These are phyloP conservation scores for Scomber scombrus DNA, from an alignment of 2,113 vertebrate genomes.

Conservation along the genomic window DNA sequence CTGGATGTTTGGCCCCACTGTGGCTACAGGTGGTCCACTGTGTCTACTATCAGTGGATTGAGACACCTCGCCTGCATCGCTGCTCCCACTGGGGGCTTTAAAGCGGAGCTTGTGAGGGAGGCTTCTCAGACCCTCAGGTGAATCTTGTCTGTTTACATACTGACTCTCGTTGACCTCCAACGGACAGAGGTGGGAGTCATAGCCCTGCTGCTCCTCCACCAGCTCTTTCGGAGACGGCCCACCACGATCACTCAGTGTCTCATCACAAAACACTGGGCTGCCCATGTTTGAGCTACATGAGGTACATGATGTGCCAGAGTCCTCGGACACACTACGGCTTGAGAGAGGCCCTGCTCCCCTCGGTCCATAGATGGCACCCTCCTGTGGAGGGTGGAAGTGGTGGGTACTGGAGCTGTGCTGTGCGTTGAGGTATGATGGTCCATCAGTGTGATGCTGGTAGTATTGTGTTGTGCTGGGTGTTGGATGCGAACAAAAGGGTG, in stretches of 20 bases:
- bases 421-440: constrained; percentile 15
- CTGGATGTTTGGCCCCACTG: constrained; percentile 63
- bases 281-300: constrained; percentile 79
- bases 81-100: constrained; percentile 71
- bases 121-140: constrained; percentile 75
- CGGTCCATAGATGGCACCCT: neutral
- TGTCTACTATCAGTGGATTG: constrained; percentile 44
- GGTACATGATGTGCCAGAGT: constrained; percentile 80
- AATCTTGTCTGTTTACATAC: constrained; percentile 47
- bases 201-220: constrained; percentile 63
- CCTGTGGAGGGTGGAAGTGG: constrained; percentile 37
- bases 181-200: constrained; percentile 41
- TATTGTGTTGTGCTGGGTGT: constrained; percentile 24
- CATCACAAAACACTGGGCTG: constrained; percentile 85
- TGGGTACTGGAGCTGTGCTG: neutral
- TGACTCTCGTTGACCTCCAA: constrained; percentile 37
- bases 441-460: constrained; percentile 59
- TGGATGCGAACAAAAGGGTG: constrained; percentile 26
- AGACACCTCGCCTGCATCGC: constrained; percentile 50
- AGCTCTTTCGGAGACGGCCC: constrained; percentile 60
- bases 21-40: constrained; percentile 52
- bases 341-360: constrained; percentile 3
- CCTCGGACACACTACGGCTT: constrained; percentile 74
- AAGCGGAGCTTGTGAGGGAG: constrained; percentile 88
- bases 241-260: constrained; percentile 70